phyloP scores from a whole-genome alignment of 2,797 vertebrate genomes.

The Sebastes vulpes region DNA sequence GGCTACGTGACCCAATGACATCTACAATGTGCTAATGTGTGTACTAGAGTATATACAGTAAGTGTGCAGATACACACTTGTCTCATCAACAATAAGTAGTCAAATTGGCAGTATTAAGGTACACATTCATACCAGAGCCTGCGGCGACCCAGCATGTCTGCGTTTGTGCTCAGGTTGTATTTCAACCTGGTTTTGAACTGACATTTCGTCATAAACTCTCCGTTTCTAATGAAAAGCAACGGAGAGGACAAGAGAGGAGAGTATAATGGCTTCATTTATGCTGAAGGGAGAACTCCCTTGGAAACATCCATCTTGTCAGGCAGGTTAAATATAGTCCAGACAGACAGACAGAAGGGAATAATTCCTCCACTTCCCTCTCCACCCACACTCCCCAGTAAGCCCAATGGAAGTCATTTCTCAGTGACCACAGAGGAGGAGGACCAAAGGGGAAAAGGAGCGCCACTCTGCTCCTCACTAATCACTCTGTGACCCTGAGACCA shows the following conservation, averaged over 20 bases:
- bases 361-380: conserved; percentile 74
- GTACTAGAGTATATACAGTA: background rate
- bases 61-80: background rate
- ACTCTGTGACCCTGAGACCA: conserved; percentile 81
- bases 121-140: conserved; percentile 8
- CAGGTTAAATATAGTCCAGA: conserved; percentile 82
- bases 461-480: conserved; percentile 74
- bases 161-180: conserved; percentile 46
- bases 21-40: background rate
- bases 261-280: conserved; percentile 78
- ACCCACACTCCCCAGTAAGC: conserved; percentile 72
- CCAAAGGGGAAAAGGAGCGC: conserved; percentile 61
- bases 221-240: conserved; percentile 44
- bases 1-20: background rate
- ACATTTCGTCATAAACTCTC: conserved; percentile 41
- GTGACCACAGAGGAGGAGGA: conserved; percentile 73
- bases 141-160: conserved; percentile 30
- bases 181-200: conserved; percentile 49
- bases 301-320: conserved; percentile 74
- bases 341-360: conserved; percentile 74
- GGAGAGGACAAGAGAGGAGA: conserved; percentile 42
- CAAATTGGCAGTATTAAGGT: conserved; percentile 11
- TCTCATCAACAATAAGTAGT: conserved; percentile 7
- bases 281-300: conserved; percentile 57
- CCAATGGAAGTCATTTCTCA: conserved; percentile 81